Base-by-base conservation (phyloP, 2,888 invertebrate genomes). In the Pandemis cinnamomeana region DNA sequence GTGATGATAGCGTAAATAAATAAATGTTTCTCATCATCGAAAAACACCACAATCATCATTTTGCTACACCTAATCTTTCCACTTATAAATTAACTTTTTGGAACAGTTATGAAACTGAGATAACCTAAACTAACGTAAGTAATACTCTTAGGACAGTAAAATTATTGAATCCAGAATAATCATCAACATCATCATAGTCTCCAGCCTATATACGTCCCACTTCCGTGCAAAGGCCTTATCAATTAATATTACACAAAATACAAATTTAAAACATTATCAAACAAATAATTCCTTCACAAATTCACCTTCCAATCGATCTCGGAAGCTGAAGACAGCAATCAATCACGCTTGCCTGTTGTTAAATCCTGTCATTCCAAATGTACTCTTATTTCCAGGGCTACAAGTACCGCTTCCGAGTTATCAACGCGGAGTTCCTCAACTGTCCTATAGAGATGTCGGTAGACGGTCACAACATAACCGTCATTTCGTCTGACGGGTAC, bases 351-450 rank as follows among this genome's bases (percentile, higher is more conserved):
- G 27, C 58, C 11, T 2, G 27, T 11, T 58, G 20, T 27, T 5
- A 58, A 58, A 58, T 10, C 10, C 4, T 10, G 27, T 11, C 11
- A 27, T 27, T 11, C 5, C 0, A 58, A 58, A 66, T 13, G n/a
- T 20, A 36, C 8, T 11, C 36, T 42, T 42, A 11, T 55, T 42
- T 77, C 20, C 87, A 96, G 95, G 97, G 97, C 10, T 95, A 95
- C 80, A 95, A 96, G 76, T 97, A 98, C 85, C 95, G 98, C 71
- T 97, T 98, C 82, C 95, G 98, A 42, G 90, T 97, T 67, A 97
- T 98, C 81, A 98, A 98, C 83, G 97, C 98, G 0, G 98, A 97
- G 84, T 97, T 98, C 84, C 94, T 98, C 61, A 98, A 98, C 87
- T 98, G 98, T 80, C 98, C 98, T 0, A 96, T 98, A 72, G 96